Base-by-base conservation (phyloP, 2,888 invertebrate genomes). In the Galerucella calmariensis region DNA sequence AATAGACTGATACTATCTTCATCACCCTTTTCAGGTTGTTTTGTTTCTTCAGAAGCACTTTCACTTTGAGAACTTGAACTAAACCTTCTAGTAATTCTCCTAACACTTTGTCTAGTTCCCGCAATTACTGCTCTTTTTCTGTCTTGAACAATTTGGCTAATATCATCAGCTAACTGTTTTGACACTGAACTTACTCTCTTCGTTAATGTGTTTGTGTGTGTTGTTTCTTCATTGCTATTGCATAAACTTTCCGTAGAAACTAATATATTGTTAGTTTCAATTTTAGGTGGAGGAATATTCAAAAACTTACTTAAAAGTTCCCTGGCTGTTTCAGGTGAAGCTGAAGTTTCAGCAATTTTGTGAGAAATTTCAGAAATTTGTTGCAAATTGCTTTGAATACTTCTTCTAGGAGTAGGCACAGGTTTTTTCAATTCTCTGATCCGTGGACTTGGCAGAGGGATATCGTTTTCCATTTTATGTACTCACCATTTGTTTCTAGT, bases 61-160 rank as follows among this genome's bases (percentile, higher is more conserved):
- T 75, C 67, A 65, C 81, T 81, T 51, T 81, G 81, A 9, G 82
- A 81, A 69, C 74, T 74, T 11, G 82, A 82, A 78, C 83, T 85
- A 78, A 88, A 87, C 51, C 85, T 79, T 75, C 84, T 83, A 5
- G 86, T 85, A 56, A 87, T 82, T 78, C 82, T 85, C 53, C 87
- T 81, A 9, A 88, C 85, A 85, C 86, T 88, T 86, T 85, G 89
- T 79, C 90, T 89, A 0, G 92, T 93, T 70, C 91, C 89, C 82
- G 92, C 92, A 69, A 92, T 90, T 2, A 92, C 90, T 59, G 92
- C 91, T 78, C 90, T 91, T 71, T 89, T 89, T 79, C 88, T 89
- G 83, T 90, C 87, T 83, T 89, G 85, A 0, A 91, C 89, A 86
- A 90, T 89, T 44, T 87, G 87, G 0, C 90, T 89, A 20, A 91